Evolutionary conservation across 2,888 invertebrate genomes (phyloP).

Genomic region (Cryptocephalus moraei): DNA sequence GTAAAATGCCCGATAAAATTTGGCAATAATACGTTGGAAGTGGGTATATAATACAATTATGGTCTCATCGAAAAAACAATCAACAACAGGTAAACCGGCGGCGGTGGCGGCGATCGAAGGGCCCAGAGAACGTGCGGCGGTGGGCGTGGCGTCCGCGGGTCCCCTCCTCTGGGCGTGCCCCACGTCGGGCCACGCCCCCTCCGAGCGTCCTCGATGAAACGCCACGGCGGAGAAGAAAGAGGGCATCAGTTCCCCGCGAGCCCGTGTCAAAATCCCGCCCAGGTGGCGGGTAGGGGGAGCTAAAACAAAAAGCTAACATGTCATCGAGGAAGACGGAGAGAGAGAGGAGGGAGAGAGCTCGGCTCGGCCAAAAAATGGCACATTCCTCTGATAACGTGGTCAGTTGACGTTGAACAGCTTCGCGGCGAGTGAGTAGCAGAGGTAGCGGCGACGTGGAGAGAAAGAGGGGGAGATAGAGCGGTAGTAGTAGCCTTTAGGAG

Average conservation of each 20-base stretch:
- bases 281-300: constrained; percentile 42
- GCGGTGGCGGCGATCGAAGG: constrained; percentile 9
- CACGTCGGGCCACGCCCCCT: constrained; percentile 5
- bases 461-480: background rate
- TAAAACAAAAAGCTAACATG: constrained; percentile 33
- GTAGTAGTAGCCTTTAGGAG: constrained; percentile 16
- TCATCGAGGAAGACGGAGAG: constrained; percentile 28
- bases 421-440: constrained; percentile 35
- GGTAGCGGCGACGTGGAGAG: constrained; percentile 12
- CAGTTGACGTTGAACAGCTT: constrained; percentile 45
- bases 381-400: constrained; percentile 46
- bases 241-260: background rate
- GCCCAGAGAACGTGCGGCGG: background rate
- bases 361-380: constrained; percentile 35
- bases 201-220: constrained; percentile 11
- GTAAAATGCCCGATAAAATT: background rate
- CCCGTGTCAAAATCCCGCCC: constrained; percentile 35
- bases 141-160: background rate
- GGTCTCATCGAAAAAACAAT: constrained; percentile 22
- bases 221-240: constrained; percentile 20
- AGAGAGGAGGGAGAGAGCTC: constrained; percentile 14
- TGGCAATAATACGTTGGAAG: constrained; percentile 3
- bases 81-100: constrained; percentile 23
- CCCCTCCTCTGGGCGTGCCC: background rate
- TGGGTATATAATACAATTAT: constrained; percentile 14